Base-by-base conservation (phyloP, 1,140 invertebrate species). In the Microplitis mediator region DNA sequence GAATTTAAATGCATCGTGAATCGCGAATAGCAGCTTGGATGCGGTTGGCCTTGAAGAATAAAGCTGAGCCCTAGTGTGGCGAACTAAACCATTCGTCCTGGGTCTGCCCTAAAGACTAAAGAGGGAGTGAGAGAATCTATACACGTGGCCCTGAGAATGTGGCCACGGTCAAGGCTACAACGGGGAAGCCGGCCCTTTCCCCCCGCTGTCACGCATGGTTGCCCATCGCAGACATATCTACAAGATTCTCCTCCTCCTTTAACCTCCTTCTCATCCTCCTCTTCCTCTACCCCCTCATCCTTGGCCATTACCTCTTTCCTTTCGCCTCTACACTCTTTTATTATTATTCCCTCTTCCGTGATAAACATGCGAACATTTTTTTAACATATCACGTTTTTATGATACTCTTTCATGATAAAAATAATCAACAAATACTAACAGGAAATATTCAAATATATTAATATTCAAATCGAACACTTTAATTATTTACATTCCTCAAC, bases 101-200 rank as follows among this genome's bases (percentile, higher is more conserved):
- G 13, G 75, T 54, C 77, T 34, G 14, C 34, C 34, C 60, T 62
- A 62, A 23, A 62, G 14, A 23, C 39, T 9, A 11, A 45, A 45
- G 39, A 45, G 39, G 11, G 39, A 45, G 39, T 45, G 39, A 45
- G 39, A 45, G 39, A 45, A 11, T 23, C 39, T 3, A 36, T 14
- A 31, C 39, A 14, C 56, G 63, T 76, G 78, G 76, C 77, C 79
- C 75, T 79, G 77, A 81, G 69, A 72, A 73, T 74, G 73, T 79
- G 78, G 75, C 74, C 81, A 82, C 79, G 81, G 81, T 81, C 81
- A 82, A 82, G 81, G 80, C 79, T 80, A 81, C 74, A 70, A 74
- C 67, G 64, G 67, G 13, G 52, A 45, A 45, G 39, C n/a, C 52
- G 5, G 72, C 67, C 51, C 70, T 69, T 39, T 54, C 16, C 56